Evolutionary conservation across 2,797 vertebrate genomes (phyloP), one percentile per base, ranked within the genome.

Genomic region (Lates japonicus): DNA sequence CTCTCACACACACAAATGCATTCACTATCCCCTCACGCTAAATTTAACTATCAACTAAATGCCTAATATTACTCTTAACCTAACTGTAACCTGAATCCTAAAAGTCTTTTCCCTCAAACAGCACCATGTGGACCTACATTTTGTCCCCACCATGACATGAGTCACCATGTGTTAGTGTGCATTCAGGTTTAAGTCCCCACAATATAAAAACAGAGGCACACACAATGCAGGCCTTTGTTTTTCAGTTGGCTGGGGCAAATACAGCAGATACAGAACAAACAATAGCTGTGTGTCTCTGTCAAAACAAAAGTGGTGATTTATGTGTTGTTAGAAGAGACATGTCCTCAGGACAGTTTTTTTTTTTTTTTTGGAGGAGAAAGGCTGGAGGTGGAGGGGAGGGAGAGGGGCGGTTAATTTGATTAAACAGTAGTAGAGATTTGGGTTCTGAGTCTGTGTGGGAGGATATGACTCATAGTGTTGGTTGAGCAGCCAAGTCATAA

Each of bases 191-290:
- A 29, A 29, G 2, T 29, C 25, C 25, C 25, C 25, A 29, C 25
- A 29, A 29, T 29, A 29, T 29, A 29, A 29, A 29, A 29, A 29
- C 25, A 29, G 25, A 29, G 25, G 25, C 59, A 58, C 57, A 35
- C 20, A 87, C 71, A 85, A 58, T 58, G 39, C 41, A 68, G 54
- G 33, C 72, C 49, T 87, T 88, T 79, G 81, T 87, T 49, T 74
- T 72, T 59, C 60, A 1, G 46, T 70, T 48, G 48, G 29, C 70
- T 29, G 12, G 25, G 84, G 75, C 22, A 64, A 83, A 48, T 59
- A 81, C 67, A 75, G 13, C 41, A 52, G 79, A 39, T 55, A 60
- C 20, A n/a, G 20, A 52, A 19, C n/a, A 22, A 73, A 78, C 64
- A 74, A 80, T 46, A 14, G 19, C 2, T 52, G 31, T n/a, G 48